Conservation (phyloP, 1,140 invertebrate species). For the Leptinotarsa texana region DNA sequence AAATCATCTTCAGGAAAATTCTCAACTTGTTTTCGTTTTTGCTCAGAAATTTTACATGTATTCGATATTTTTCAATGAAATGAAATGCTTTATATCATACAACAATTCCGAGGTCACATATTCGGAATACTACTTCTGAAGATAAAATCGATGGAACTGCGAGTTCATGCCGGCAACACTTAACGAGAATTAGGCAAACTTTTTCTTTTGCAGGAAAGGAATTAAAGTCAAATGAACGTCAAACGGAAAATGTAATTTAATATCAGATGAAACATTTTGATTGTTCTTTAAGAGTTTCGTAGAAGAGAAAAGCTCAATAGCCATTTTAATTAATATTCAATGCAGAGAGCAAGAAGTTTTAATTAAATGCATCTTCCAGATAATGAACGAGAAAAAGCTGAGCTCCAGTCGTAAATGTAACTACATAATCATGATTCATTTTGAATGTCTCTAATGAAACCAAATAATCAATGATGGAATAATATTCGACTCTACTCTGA, state of each 20-base stretch:
- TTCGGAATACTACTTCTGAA: too few relatives aligned
- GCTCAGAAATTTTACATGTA: too few relatives aligned
- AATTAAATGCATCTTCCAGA: slow-evolving; percentile 37
- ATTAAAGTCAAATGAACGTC: slow-evolving; percentile 14
- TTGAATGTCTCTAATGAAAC: too few relatives aligned
- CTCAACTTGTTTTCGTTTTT: too few relatives aligned
- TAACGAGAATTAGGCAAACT: neutral
- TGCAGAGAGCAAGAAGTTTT: slow-evolving; percentile 31
- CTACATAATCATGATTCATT: too few relatives aligned
- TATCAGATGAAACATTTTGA: slow-evolving; percentile 31
- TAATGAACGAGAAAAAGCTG: slow-evolving; percentile 32
- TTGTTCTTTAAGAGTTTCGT: slow-evolving; percentile 27
- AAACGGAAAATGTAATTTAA: slow-evolving; percentile 30
- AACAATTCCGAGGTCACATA: too few relatives aligned
- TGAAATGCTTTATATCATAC: too few relatives aligned
- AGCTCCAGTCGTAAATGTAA: slow-evolving; percentile 2
- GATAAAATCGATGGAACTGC: neutral
- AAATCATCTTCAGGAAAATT: too few relatives aligned
- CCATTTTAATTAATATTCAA: slow-evolving; percentile 40
- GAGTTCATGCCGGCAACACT: neutral
- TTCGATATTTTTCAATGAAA: too few relatives aligned
- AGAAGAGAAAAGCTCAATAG: slow-evolving; percentile 26
- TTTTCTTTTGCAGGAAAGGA: slow-evolving; percentile 4
- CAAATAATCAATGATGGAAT: too few relatives aligned
- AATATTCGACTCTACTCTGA: too few relatives aligned